Conservation (phyloP, 2,888 invertebrate species). For the Diarsia rubi region DNA sequence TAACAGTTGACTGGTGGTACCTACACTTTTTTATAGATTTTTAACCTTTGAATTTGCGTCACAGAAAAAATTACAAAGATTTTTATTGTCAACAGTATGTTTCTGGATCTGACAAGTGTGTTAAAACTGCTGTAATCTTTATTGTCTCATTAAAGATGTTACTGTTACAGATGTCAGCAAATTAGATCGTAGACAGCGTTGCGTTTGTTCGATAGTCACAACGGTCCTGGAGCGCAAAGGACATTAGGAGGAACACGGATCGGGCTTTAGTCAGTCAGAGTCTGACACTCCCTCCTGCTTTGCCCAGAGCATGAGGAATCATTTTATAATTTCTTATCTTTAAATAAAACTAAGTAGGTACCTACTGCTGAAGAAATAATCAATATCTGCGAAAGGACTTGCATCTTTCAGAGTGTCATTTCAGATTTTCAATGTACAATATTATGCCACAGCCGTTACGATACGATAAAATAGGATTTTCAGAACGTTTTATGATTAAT, state of each 20-base stretch:
- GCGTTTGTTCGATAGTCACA: too few relatives aligned
- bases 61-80: neutral
- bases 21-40: neutral
- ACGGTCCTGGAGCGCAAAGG: too few relatives aligned
- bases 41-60: neutral
- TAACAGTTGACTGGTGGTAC: neutral
- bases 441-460: conserved; percentile 16
- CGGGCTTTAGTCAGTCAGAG: too few relatives aligned
- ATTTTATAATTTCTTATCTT: too few relatives aligned
- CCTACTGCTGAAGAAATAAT: too few relatives aligned
- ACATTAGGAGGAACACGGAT: too few relatives aligned
- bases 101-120: neutral
- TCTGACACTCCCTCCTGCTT: too few relatives aligned
- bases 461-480: conserved; percentile 28
- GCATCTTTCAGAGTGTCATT: neutral
- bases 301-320: too few relatives aligned
- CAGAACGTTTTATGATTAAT: conserved; percentile 43
- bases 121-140: neutral
- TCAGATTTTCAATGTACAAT: neutral
- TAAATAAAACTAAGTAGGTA: too few relatives aligned
- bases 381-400: neutral
- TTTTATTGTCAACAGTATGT: neutral
- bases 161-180: neutral
- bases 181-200: too few relatives aligned
- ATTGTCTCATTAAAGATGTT: neutral